These are phyloP conservation scores for Austrolebias charrua DNA, from an alignment of 2,797 vertebrate genomes.

Conservation along the genomic window DNA sequence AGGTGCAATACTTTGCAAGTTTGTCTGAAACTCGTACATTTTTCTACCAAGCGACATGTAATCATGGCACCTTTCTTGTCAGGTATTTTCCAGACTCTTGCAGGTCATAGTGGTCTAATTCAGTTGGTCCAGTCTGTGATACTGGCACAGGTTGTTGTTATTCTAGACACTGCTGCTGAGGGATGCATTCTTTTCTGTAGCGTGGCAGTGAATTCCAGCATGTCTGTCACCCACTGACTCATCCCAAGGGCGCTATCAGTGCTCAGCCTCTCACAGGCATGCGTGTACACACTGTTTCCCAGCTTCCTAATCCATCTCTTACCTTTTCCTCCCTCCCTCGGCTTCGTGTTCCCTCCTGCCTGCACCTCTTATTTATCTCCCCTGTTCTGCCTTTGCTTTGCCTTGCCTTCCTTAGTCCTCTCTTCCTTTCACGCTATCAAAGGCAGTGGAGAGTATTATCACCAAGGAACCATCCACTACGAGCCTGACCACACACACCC, in stretches of 20 bases:
- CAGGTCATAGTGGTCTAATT: conserved; percentile 6
- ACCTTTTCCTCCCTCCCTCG: conserved; percentile 8
- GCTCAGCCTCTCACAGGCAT: conserved; percentile 64
- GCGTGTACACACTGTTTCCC: conserved; percentile 54
- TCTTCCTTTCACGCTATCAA: conserved; percentile 41
- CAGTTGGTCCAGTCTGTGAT: conserved; percentile 34
- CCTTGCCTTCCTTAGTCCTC: conserved; percentile 19
- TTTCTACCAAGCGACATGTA: background rate
- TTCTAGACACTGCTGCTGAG: conserved; percentile 60
- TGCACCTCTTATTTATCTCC: conserved; percentile 50
- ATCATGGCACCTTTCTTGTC: conserved; percentile 1
- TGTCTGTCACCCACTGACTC: conserved; percentile 63
- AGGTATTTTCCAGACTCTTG: conserved; percentile 1
- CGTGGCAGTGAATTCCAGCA: conserved; percentile 57
- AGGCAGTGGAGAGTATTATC: conserved; percentile 58
- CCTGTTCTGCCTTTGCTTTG: conserved; percentile 35
- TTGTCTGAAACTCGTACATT: too few relatives aligned
- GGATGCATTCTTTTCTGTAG: conserved; percentile 53
- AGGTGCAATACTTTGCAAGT: background rate
- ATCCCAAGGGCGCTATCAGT: conserved; percentile 60
- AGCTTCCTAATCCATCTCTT: conserved; percentile 49
- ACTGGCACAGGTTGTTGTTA: conserved; percentile 37
- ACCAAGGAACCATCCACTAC: conserved; percentile 38
- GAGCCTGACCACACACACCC: conserved; percentile 20
- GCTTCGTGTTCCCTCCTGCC: conserved; percentile 11